Evolutionary conservation across 2,888 invertebrate genomes (phyloP), one percentile per base, ranked within the genome.

Genomic region (Cheilosia variabilis): DNA sequence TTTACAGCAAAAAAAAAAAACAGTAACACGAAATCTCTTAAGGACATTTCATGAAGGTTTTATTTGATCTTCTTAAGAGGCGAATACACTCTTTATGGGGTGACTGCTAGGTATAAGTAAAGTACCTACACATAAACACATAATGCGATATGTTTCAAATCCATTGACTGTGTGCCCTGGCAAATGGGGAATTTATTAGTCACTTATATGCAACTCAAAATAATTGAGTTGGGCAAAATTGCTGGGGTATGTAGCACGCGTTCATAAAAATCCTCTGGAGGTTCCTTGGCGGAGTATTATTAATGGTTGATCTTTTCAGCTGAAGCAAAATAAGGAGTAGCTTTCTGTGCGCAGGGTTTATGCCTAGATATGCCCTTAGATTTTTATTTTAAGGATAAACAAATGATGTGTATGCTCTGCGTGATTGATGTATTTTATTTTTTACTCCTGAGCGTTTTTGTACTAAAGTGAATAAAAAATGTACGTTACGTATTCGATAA

Each of bases 221-320:
- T 63, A 53, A 63, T 55, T 47, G 60, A 37, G 27, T 50, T 57
- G 22, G 15, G 19, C 1, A 22, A 31, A 19, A 47, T 17, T 9
- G 9, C 3, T n/a, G 47, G 22, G n/a, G 31, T 45, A n/a, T 27
- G 13, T 65, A 15, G 5, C 43, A 34, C 45, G 19, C 19, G 17
- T 34, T 10, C 17, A 66, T 19, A 50, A 17, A 62, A 62, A 43
- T 71, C 60, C 10, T 62, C 47, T 7, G 17, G 5, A 53, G n/a
- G n/a, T 17, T 63, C 24, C 55, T 13, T 24, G 17, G 22, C 37
- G 45, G 41, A 65, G n/a, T 55, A 75, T 47, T 47, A 57, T 75
- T 75, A 65, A 65, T 75, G 75, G 63, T 78, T 62, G 55, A 55
- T 69, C 37, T 50, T 37, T 53, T 9, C 15, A 10, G 62, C 62